Base-by-base conservation (phyloP, 1,140 invertebrate species). In the Homalodisca vitripennis region DNA sequence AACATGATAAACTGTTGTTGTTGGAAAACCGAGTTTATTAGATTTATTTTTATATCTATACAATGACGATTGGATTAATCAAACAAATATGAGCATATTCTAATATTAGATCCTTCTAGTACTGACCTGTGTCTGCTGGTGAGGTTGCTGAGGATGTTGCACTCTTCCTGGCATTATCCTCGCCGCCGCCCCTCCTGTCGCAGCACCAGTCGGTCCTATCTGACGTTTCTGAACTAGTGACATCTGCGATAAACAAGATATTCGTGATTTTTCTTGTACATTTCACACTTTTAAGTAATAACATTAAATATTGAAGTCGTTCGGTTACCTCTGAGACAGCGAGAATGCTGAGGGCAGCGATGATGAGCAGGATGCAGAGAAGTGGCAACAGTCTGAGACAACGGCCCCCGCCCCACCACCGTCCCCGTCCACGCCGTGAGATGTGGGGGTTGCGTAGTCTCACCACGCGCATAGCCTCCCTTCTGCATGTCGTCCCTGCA, bases 311-410 rank as follows among this genome's bases (percentile, higher is more conserved):
- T 12, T 14, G 13, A 62, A 62, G 29, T 31, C 3, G 22, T 66
- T 20, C 20, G 17, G 17, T 69, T 70, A 74, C 73, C 64, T 74
- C 73, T 48, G 73, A 74, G 22, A 74, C 64, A 2, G 73, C 73
- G 12, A 74, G 68, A 47, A 74, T 74, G 48, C 66, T 69, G 1
- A 74, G 69, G 20, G 73, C 73, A 20, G 68, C 47, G 63, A 74
- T 60, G 51, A 74, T 74, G 30, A 74, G 72, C 48, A 72, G 51
- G 34, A 74, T 69, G 63, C 66, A 74, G 32, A 72, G 32, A 1
- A 74, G 68, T 32, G 73, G 73, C 29, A 74, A 67, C 46, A 74
- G 67, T 31, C 71, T 68, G 47, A 74, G 69, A 67, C 73, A 74
- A 6, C 67, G 68, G 24, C 67, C 69, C 0, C 73, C 71, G 20